Base-by-base conservation (phyloP, 2,113 vertebrate genomes). In the Corynorhinus townsendii region DNA sequence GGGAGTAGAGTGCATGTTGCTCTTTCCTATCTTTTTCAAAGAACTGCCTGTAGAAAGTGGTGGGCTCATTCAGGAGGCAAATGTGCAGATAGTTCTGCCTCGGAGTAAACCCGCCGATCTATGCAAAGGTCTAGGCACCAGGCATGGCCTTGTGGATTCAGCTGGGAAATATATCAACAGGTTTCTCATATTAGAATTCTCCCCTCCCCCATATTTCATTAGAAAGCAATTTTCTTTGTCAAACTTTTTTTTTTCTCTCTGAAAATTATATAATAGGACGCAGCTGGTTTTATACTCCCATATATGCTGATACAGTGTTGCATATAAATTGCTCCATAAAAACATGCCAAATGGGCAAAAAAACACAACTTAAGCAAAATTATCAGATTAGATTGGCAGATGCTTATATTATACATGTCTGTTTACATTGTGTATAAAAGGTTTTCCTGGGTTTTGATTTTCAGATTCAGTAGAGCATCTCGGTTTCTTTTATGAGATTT, bases 371-470 rank as follows among this genome's bases (percentile, higher is more conserved):
- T 96, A 95, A 96, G 75, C 89, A 96, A 96, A 97, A 97, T 95
- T 33, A 95, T 97, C 97, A 95, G 90, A 97, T 96, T 97, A 92
- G 96, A 83, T 96, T 97, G 96, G 93, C 96, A 98, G 97, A 98
- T 98, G 94, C 80, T 97, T 96, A 96, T 97, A 97, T 96, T 98
- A 96, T 98, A 97, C 75, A 59, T 59, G 38, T 97, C 95, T 98
- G 97, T 98, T 98, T 97, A 98, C 96, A 93, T 97, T 96, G 92
- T 96, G 73, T 96, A 96, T 97, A 96, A 98, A 98, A 95, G 43
- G 89, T 97, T 98, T 98, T 97, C 91, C 93, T 89, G 91, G 79
- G 94, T 93, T 98, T 97, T 98, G 97, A 96, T 96, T 98, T 97
- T 97, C 95, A 97, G 86, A 95, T 97, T 97, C 47, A 30, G 94